A percentile compares a stretch with the other conserved stretches of the same genome.
These are phyloP conservation scores for Keiferia lycopersicella DNA, from an alignment of 2,888 invertebrate species.

Conservation along the genomic window DNA sequence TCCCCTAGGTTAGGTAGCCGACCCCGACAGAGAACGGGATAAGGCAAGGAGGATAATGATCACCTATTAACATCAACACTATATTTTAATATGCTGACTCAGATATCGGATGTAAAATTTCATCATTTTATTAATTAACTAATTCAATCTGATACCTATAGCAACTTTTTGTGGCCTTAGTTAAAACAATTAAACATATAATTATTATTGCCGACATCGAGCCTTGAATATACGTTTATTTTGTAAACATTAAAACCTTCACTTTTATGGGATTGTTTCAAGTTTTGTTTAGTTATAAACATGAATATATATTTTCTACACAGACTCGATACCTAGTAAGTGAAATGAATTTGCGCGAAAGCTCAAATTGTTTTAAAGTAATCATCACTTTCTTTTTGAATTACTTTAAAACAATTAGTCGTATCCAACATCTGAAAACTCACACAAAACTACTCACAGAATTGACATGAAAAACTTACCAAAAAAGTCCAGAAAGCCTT, in stretches of 20 bases:
- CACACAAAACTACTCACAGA: background rate
- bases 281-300: background rate
- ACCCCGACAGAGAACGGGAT: too few relatives aligned
- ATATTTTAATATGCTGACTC: background rate
- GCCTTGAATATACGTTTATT: background rate
- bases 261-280: background rate
- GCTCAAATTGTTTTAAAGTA: background rate
- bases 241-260: conserved; percentile 3
- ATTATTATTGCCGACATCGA: conserved; percentile 10
- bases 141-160: background rate
- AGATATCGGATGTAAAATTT: background rate
- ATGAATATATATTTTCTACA: background rate
- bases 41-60: too few relatives aligned
- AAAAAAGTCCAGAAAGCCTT: conserved; percentile 9
- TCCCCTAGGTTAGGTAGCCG: too few relatives aligned
- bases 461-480: conserved; percentile 7
- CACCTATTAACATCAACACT: too few relatives aligned
- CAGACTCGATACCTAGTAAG: background rate
- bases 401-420: background rate
- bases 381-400: background rate
- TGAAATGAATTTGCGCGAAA: background rate
- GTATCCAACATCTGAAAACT: background rate
- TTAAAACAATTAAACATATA: conserved; percentile 11
- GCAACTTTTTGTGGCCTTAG: conserved; percentile 1
- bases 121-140: background rate